These are phyloP conservation scores for Peromyscus californicus DNA, from an alignment of 2,113 vertebrate genomes.

Conservation along the genomic window DNA sequence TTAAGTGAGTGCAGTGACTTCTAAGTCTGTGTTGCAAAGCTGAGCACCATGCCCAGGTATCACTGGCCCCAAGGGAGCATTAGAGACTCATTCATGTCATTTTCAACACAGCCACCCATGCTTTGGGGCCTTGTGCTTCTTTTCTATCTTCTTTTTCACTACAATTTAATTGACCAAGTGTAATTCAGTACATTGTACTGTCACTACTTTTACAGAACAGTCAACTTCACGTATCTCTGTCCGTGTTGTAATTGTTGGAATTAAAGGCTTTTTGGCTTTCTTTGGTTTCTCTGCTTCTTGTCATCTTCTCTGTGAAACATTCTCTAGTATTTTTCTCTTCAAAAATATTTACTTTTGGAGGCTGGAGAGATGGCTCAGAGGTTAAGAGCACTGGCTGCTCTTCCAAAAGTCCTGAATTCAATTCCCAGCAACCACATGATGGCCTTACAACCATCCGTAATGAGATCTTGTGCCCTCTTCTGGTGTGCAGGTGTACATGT, in stretches of 20 bases:
- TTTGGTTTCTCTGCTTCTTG: slow-evolving; percentile 14
- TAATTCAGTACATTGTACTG: background rate
- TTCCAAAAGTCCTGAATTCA: too few relatives aligned
- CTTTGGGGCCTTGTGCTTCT: background rate
- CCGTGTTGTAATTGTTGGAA: background rate
- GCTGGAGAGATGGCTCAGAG: too few relatives aligned
- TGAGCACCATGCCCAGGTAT: background rate
- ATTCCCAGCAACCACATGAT: too few relatives aligned
- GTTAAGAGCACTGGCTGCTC: too few relatives aligned
- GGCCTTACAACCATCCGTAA: too few relatives aligned
- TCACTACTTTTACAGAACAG: background rate
- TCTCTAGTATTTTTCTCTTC: background rate
- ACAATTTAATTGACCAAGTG: background rate
- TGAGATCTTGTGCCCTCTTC: too few relatives aligned
- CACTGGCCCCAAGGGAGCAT: background rate
- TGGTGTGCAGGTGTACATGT: too few relatives aligned
- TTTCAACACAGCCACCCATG: background rate
- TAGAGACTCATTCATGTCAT: background rate
- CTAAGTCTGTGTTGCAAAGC: background rate
- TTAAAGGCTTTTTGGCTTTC: background rate
- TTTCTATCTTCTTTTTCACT: background rate
- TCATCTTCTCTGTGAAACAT: background rate
- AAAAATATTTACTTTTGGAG: background rate
- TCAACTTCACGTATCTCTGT: background rate
- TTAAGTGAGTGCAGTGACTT: background rate